Evolutionary conservation across 2,113 vertebrate genomes (phyloP).

Genomic region (Pelodiscus sinensis): DNA sequence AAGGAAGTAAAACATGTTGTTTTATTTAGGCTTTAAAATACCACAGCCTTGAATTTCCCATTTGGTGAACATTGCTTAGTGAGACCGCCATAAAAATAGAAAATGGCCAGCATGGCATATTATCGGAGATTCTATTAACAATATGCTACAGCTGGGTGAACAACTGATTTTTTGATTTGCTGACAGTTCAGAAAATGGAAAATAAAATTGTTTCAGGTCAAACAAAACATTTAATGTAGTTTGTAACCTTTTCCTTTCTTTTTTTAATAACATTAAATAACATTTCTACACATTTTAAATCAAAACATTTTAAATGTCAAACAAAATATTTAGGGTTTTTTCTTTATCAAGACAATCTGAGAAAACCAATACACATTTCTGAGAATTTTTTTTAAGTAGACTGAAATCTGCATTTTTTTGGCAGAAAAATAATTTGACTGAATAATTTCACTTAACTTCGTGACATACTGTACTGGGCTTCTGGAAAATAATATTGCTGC

Average conservation of each 20-base stretch:
- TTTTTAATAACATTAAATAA: background rate
- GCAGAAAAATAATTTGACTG: background rate
- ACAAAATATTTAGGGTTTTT: background rate
- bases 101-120: background rate
- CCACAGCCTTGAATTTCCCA: background rate
- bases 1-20: background rate
- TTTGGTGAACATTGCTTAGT: background rate
- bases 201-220: background rate
- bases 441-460: background rate
- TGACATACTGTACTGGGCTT: background rate
- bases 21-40: conserved; percentile 1
- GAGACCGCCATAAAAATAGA: background rate
- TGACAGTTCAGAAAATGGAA: background rate
- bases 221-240: background rate
- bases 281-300: background rate
- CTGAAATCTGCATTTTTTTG: background rate
- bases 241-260: background rate
- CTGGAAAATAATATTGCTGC: background rate
- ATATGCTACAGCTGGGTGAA: background rate
- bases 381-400: background rate
- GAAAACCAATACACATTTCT: background rate
- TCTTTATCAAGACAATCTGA: background rate
- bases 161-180: background rate
- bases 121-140: conserved; percentile 12
- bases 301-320: background rate